Evolutionary conservation across 37 sponge, comb jelly and placozoan genomes (phyloP), one percentile per base, ranked within the genome.

Genomic region (Hexactinellida sp.): DNA sequence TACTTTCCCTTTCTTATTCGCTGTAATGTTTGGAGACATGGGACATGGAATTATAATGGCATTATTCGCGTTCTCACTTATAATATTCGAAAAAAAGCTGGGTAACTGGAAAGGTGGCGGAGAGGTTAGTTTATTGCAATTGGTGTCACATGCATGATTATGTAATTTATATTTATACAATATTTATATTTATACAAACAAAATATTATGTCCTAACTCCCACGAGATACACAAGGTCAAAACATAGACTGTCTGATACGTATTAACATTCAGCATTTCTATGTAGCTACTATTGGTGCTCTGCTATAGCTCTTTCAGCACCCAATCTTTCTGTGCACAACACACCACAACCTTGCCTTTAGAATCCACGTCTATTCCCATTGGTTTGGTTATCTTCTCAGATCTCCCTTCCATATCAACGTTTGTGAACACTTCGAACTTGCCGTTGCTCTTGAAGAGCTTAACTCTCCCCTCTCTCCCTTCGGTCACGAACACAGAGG

Each of bases 11-110:
- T 99, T 99, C 88, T 89, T 99, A 85, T 99, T 99, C 89, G 99
- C 93, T 84, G 94, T 99, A 83, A 99, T 99, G 99, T 99, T 99
- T 89, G 99, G 99, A 84, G 99, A 99, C 85, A 90, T 90, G 36
- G 99, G 97, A 25, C 99, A 99, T 85, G 99, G 99, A 0, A 39
- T 94, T 21, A 87, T 99, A 82, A 96, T 99, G 97, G 86, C 88
- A 30, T 55, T 93, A 19, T 92, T 92, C 89, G 96, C 95, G 24
- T 54, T 94, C 34, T 54, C 82, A 36, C 86, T 99, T 82, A 93
- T 99, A 55, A 0, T 94, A 36, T 92, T 91, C 86, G 99, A 99
- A 88, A 94, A 92, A 85, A 86, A 83, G 36, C 87, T 97, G 37
- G 55, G 84, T 34, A 90, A 89, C 38, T 39, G 37, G 37, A 86